A percentile compares a stretch with the other conserved stretches of the same genome.
Evolutionary conservation across 2,888 invertebrate species (phyloP).

Genomic region (Parnassius apollo): DNA sequence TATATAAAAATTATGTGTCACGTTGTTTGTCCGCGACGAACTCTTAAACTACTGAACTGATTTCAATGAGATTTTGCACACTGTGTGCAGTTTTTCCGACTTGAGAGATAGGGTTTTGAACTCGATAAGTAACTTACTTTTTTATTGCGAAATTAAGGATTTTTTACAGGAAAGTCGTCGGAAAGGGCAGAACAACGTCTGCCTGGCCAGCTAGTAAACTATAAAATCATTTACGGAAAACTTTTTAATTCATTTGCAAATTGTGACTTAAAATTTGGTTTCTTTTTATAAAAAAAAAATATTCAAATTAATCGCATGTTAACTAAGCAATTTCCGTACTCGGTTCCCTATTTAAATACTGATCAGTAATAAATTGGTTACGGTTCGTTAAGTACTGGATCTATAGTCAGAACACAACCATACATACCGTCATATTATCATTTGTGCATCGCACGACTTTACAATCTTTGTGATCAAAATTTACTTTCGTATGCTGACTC

Average conservation of each 20-base stretch:
- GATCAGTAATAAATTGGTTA: slow-evolving; percentile 9
- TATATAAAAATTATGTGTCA: too few species aligned
- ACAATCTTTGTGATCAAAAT: slow-evolving; percentile 21
- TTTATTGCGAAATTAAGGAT: too few species aligned
- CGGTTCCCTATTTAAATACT: slow-evolving; percentile 7
- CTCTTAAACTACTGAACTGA: too few species aligned
- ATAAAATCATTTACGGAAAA: too few species aligned
- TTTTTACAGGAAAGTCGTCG: too few species aligned
- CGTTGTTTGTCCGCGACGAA: too few species aligned
- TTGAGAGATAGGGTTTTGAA: too few species aligned
- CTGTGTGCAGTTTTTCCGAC: too few species aligned
- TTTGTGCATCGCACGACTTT: slow-evolving; percentile 17
- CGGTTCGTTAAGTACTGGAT: slow-evolving; percentile 4
- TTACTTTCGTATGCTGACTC: slow-evolving; percentile 25
- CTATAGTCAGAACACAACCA: slow-evolving; percentile 2
- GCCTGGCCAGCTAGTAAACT: too few species aligned
- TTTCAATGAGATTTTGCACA: too few species aligned
- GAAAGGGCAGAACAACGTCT: too few species aligned
- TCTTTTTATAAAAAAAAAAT: background rate
- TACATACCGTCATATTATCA: slow-evolving; percentile 11
- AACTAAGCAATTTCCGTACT: background rate
- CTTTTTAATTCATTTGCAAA: background rate
- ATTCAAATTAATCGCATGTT: background rate
- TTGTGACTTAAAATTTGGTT: background rate
- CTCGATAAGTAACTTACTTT: too few species aligned